These are phyloP conservation scores for Aporophyla nigra DNA, from an alignment of 2,888 invertebrate genomes.

Conservation along the genomic window DNA sequence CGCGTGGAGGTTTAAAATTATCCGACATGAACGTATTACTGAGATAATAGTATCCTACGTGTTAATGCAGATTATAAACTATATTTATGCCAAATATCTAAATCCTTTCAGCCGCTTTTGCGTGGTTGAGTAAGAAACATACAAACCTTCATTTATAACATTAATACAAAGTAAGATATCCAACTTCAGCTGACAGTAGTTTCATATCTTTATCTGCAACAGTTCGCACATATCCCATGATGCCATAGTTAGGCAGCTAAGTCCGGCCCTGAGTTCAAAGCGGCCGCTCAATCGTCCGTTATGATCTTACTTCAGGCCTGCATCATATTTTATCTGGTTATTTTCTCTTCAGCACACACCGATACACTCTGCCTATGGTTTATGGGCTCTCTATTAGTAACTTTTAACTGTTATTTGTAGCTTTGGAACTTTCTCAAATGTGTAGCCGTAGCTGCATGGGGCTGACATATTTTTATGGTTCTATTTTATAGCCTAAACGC, in stretches of 20 bases:
- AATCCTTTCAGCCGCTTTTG: too few relatives aligned
- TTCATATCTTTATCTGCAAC: not conserved
- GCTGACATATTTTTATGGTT: not conserved
- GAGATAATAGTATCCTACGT: too few relatives aligned
- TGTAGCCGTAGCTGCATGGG: not conserved
- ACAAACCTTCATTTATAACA: too few relatives aligned
- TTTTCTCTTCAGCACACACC: slow-evolving; percentile 53
- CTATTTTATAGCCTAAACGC: not conserved
- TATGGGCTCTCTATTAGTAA: slow-evolving; percentile 42
- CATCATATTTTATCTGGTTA: slow-evolving; percentile 66
- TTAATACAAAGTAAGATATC: not conserved
- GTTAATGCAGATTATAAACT: too few relatives aligned
- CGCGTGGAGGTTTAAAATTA: too few relatives aligned
- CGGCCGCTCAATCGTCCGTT: slow-evolving; percentile 62
- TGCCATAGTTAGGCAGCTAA: not conserved
- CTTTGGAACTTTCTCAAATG: not conserved
- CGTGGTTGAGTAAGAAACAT: too few relatives aligned
- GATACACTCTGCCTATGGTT: slow-evolving; percentile 38
- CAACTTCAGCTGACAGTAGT: not conserved
- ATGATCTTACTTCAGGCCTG: slow-evolving; percentile 45
- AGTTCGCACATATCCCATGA: not conserved
- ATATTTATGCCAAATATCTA: too few relatives aligned
- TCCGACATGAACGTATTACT: too few relatives aligned
- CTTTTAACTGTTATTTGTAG: slow-evolving; percentile 18
- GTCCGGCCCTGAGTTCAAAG: slow-evolving; percentile 39